These are phyloP conservation scores for Eupithecia pulchellata DNA, from an alignment of 2,888 invertebrate species.

Conservation along the genomic window DNA sequence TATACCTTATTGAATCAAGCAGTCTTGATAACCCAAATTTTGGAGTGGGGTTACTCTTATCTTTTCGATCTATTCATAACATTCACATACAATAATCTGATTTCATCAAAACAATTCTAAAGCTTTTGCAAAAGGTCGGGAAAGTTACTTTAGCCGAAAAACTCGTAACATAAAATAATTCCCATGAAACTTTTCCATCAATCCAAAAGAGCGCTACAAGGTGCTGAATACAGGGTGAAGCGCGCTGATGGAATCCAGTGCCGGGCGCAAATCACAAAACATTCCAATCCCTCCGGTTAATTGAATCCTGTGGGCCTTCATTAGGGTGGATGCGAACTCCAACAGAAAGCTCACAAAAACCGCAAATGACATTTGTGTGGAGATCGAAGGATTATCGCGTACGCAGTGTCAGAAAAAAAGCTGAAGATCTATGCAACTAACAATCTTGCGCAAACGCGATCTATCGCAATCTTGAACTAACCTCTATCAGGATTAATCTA, in stretches of 20 bases:
- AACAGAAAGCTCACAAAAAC: conserved; percentile 74
- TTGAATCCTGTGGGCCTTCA: conserved; percentile 83
- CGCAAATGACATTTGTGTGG: conserved; percentile 75
- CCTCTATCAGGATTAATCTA: not conserved
- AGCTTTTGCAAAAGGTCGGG: not conserved
- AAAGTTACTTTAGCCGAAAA: conserved; percentile 16
- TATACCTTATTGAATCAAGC: not conserved
- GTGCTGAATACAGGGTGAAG: conserved; percentile 57
- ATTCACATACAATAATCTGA: not conserved
- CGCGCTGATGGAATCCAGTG: conserved; percentile 74
- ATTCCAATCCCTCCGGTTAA: conserved; percentile 80
- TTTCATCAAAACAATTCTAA: not conserved
- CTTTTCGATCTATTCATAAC: no score
- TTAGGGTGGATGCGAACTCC: conserved; percentile 76
- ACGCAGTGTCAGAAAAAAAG: conserved; percentile 10
- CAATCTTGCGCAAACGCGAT: not conserved
- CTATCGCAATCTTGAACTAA: not conserved
- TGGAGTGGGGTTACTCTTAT: no score
- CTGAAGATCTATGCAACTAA: not conserved
- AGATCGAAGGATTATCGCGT: conserved; percentile 73
- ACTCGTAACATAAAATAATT: conserved; percentile 36
- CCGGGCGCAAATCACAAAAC: conserved; percentile 79
- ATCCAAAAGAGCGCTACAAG: conserved; percentile 63
- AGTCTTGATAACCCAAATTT: not conserved
- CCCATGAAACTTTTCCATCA: conserved; percentile 54